A percentile compares a stretch with the other conserved stretches of the same genome.
Conservation (phyloP, 2,113 vertebrate species). For the Nyctereutes procyonoides region DNA sequence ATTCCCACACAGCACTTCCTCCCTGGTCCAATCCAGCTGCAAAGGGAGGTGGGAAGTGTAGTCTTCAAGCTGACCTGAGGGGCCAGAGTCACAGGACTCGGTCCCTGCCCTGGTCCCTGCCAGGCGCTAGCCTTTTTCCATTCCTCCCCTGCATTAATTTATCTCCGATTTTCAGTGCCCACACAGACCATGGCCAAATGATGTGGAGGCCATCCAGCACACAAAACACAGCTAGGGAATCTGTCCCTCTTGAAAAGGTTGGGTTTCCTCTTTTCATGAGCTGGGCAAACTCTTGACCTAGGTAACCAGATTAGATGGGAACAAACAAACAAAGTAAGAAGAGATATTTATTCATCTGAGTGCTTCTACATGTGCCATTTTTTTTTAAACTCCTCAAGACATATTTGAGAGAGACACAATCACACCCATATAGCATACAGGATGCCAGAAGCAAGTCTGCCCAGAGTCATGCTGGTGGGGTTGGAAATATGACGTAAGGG, state of each 20-base stretch:
- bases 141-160: neutral
- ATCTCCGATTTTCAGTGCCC: too few relatives aligned
- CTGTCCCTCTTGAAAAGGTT: neutral
- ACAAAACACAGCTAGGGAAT: neutral
- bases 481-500: neutral
- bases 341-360: neutral
- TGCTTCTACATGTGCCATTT: neutral
- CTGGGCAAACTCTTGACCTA: neutral
- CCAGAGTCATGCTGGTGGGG: fast-evolving
- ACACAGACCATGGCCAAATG: neutral
- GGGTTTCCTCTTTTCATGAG: neutral
- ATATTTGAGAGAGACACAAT: neutral
- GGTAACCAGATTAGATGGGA: neutral
- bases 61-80: neutral
- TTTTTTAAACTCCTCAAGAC: neutral
- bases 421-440: neutral
- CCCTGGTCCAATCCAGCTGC: neutral
- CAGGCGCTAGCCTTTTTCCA: neutral
- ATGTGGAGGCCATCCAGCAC: neutral
- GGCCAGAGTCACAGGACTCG: neutral
- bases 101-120: neutral
- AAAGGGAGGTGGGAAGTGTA: neutral
- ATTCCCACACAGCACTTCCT: neutral
- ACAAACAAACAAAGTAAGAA: neutral
- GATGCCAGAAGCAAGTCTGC: neutral